Evolutionary conservation across 2,888 invertebrate genomes (phyloP), one percentile per base, ranked within the genome.

Genomic region (Polietes domitor): DNA sequence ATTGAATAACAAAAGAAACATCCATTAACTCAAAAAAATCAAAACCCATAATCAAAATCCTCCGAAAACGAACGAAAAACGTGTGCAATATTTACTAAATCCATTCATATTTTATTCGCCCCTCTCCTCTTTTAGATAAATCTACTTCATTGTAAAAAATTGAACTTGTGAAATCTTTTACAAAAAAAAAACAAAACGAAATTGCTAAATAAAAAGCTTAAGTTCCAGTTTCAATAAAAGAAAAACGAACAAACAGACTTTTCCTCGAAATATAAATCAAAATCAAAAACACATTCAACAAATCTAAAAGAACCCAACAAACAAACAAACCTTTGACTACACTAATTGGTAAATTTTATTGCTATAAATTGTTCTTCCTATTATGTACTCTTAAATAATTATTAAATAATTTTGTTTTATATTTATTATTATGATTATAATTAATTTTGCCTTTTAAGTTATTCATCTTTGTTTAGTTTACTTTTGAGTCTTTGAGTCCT

Each of bases 291-390:
- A 70, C 2, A 70, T 15, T 17, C 37, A 72, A 65, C 32, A 80
- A 61, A 77, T 37, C 15, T 19, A 50, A 47, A 75, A 83, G 85
- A 47, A 32, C 58, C 63, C 83, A 83, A 37, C 72, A 85, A 83
- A 85, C 37, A 77, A 73, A 71, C 53, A 63, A 80, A 78, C 75
- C 53, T 70, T 78, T 84, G 84, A 84, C 84, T 81, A 76, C 81
- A 79, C 81, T 76, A 84, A 81, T 81, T 81, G 84, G 84, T 84
- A 84, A 84, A 50, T 55, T 79, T 76, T 26, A 70, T 43, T 68
- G 1, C 37, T 37, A 37, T 37, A 37, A n/a, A n/a, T n/a, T n/a
- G n/a, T 32, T 32, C 37, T 7, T 37, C 37, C 7, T 37, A 37
- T 9, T 37, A 37, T 9, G 12, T 37, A n/a, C n/a, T n/a, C n/a